phyloP scores from a whole-genome alignment of 2,888 invertebrate genomes.

The Arrhopalites spinosus region DNA sequence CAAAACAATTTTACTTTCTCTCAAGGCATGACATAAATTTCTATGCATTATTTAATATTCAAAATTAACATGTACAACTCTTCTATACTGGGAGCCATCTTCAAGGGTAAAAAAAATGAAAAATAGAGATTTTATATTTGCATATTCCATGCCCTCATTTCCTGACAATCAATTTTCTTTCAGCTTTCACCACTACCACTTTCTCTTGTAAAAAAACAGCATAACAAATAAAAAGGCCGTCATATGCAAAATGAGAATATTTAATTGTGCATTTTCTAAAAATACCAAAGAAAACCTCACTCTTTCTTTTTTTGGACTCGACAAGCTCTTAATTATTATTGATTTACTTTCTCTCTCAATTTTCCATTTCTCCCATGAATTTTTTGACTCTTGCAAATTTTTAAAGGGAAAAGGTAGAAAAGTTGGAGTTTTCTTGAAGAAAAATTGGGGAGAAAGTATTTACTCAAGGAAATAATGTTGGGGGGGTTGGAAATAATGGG shows the following conservation, averaged over 20 bases:
- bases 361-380: too few relatives aligned
- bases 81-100: not conserved
- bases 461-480: conserved; percentile 23
- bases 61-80: not conserved
- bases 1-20: too few relatives aligned
- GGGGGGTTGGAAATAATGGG: not conserved
- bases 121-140: not conserved
- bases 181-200: too few relatives aligned
- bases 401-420: too few relatives aligned
- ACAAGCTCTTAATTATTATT: not conserved
- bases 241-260: not conserved
- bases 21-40: too few relatives aligned
- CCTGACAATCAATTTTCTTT: not conserved
- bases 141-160: not conserved
- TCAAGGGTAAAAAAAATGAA: too few relatives aligned
- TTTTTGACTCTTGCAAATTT: too few relatives aligned
- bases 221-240: too few relatives aligned
- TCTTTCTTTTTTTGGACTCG: too few relatives aligned
- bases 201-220: too few relatives aligned
- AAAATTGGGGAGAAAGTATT: conserved; percentile 11
- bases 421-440: not conserved
- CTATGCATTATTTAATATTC: not conserved
- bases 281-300: too few relatives aligned
- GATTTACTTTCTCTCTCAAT: not conserved
- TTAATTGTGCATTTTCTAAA: too few relatives aligned